These are phyloP conservation scores for Eristalinus sepulchralis DNA, from an alignment of 2,888 invertebrate species.

Conservation along the genomic window DNA sequence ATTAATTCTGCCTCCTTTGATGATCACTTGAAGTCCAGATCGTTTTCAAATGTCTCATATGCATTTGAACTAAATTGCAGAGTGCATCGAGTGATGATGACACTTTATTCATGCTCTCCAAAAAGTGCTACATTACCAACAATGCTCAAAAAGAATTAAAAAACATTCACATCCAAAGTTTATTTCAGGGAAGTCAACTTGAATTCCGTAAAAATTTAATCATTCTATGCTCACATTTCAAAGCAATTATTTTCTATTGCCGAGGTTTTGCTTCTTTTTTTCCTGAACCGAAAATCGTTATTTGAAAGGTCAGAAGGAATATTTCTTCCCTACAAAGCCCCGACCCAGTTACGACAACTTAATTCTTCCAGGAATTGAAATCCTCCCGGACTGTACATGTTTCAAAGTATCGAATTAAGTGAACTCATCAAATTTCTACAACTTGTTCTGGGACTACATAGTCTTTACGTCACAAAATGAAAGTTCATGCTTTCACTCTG, in stretches of 20 bases:
- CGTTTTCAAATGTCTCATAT: no score
- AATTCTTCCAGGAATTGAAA: not conserved
- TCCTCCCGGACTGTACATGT: not conserved
- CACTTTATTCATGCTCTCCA: no score
- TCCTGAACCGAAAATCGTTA: not conserved
- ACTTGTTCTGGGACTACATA: not conserved
- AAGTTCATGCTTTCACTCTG: no score
- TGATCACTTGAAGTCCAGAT: no score
- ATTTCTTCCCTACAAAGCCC: not conserved
- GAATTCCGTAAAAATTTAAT: not conserved
- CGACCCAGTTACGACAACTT: not conserved
- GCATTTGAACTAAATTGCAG: no score
- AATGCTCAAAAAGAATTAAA: no score
- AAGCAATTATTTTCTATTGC: not conserved
- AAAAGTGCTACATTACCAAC: no score
- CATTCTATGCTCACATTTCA: not conserved
- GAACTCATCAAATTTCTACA: not conserved
- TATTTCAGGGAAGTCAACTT: not conserved
- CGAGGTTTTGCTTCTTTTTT: not conserved
- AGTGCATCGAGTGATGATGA: no score
- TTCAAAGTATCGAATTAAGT: not conserved
- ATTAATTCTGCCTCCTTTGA: no score
- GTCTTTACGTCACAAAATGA: not conserved
- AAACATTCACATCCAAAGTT: no score
- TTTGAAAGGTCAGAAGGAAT: not conserved